phyloP scores from a whole-genome alignment of 2,888 invertebrate species.

The Cabera pusaria region DNA sequence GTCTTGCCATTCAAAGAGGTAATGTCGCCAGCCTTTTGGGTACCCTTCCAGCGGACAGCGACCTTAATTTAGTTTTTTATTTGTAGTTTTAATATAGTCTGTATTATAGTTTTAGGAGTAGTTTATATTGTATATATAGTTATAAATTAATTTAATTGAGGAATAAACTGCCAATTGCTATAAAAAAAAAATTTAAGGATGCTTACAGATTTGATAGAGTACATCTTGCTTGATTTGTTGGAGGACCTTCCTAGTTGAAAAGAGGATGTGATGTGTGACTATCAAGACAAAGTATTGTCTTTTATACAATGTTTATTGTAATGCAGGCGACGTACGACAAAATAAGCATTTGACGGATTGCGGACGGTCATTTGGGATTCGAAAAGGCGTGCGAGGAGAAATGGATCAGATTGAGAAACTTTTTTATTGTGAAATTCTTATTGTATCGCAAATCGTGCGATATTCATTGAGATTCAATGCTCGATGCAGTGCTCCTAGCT shows the following conservation, averaged over 20 bases:
- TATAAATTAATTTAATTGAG: no score
- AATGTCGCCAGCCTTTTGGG: no score
- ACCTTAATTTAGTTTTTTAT: no score
- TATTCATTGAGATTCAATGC: constrained; percentile 27
- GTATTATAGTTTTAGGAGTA: no score
- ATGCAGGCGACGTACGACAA: constrained; percentile 69
- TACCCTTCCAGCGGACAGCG: no score
- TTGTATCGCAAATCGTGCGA: constrained; percentile 34
- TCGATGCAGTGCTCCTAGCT: constrained; percentile 14
- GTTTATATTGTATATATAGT: no score
- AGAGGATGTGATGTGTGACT: constrained; percentile 71
- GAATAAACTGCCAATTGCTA: no score
- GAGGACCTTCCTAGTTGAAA: constrained; percentile 72
- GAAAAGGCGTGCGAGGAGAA: constrained; percentile 65
- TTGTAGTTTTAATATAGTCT: no score
- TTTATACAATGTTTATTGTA: constrained; percentile 74
- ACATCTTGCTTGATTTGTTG: constrained; percentile 70
- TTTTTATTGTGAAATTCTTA: constrained; percentile 61
- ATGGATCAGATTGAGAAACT: constrained; percentile 78
- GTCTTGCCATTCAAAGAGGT: no score
- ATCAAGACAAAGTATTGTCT: constrained; percentile 57
- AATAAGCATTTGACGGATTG: constrained; percentile 73
- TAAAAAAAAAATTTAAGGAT: no score
- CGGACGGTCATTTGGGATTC: constrained; percentile 75
- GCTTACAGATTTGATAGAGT: constrained; percentile 78